Evolutionary conservation across 2,113 vertebrate species (phyloP).

Genomic region (Chaetops frenatus): DNA sequence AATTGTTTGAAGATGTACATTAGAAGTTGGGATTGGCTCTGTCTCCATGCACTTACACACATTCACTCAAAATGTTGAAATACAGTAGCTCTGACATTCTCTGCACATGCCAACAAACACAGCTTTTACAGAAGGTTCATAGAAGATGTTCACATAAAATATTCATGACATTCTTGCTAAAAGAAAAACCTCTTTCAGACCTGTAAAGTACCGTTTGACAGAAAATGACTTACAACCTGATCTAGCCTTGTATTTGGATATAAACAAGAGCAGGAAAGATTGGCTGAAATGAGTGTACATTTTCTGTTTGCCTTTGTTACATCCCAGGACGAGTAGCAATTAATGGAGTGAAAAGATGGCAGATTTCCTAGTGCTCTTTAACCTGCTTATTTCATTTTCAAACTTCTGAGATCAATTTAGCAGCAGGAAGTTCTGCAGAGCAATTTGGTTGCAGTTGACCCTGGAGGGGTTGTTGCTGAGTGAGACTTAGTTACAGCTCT

Average conservation of each 20-base stretch:
- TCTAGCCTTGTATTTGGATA: constrained; percentile 17
- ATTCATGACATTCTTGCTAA: constrained; percentile 57
- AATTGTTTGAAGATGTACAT: neutral
- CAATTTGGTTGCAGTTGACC: constrained; percentile 50
- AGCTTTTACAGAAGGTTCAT: constrained; percentile 60
- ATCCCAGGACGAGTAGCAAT: constrained; percentile 41
- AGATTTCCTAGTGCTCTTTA: constrained; percentile 35
- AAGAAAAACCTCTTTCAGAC: constrained; percentile 30
- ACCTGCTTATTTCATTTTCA: constrained; percentile 43
- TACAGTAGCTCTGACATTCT: constrained; percentile 52
- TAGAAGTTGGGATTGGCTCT: neutral
- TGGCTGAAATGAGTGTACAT: constrained; percentile 49
- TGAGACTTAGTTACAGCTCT: constrained; percentile 42
- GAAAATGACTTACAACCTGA: constrained; percentile 43
- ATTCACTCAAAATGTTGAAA: constrained; percentile 32
- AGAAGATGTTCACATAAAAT: constrained; percentile 63
- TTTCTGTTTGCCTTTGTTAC: constrained; percentile 45
- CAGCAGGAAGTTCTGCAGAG: constrained; percentile 61
- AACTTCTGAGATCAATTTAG: constrained; percentile 67
- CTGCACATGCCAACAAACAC: constrained; percentile 55
- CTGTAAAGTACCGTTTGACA: constrained; percentile 39
- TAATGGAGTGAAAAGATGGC: constrained; percentile 58
- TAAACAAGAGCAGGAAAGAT: constrained; percentile 37
- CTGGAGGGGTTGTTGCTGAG: constrained; percentile 10
- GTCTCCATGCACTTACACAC: neutral